Evolutionary conservation across 2,797 vertebrate species (phyloP).

Genomic region (Stomatorhinus walkeri): DNA sequence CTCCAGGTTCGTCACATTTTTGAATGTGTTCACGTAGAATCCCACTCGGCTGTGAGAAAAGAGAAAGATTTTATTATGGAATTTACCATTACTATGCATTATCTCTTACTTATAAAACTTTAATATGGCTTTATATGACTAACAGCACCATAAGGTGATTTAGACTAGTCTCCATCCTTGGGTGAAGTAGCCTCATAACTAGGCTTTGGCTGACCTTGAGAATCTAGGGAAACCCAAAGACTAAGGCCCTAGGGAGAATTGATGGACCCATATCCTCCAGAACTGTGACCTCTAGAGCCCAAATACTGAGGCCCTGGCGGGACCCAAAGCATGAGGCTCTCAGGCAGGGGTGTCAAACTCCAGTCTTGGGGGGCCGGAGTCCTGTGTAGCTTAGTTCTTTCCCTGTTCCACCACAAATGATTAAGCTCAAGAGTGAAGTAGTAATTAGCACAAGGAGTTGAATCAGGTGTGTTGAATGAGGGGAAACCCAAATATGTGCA

Average conservation of each 20-base stretch:
- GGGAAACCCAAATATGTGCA: neutral
- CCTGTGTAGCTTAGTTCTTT: no score
- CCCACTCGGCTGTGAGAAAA: slow-evolving; percentile 72
- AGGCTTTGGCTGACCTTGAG: neutral
- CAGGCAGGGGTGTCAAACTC: neutral
- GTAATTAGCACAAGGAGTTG: no score
- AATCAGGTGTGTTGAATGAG: neutral
- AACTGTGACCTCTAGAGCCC: neutral
- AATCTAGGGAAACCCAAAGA: neutral
- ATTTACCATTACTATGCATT: neutral
- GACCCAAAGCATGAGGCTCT: neutral
- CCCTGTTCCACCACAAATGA: no score
- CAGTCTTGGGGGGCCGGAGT: neutral
- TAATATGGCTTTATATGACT: neutral
- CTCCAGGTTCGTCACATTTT: slow-evolving; percentile 84
- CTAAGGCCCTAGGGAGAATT: neutral
- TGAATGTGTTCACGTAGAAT: slow-evolving; percentile 93
- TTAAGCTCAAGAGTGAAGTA: no score
- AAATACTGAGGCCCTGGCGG: neutral
- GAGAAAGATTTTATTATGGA: neutral
- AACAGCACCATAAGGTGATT: neutral
- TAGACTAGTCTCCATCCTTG: neutral
- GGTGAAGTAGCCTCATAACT: neutral
- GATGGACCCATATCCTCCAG: neutral
- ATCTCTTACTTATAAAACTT: neutral